Evolutionary conservation across 2,113 vertebrate genomes (phyloP), one percentile per base, ranked within the genome.

Genomic region (Serinus canaria): DNA sequence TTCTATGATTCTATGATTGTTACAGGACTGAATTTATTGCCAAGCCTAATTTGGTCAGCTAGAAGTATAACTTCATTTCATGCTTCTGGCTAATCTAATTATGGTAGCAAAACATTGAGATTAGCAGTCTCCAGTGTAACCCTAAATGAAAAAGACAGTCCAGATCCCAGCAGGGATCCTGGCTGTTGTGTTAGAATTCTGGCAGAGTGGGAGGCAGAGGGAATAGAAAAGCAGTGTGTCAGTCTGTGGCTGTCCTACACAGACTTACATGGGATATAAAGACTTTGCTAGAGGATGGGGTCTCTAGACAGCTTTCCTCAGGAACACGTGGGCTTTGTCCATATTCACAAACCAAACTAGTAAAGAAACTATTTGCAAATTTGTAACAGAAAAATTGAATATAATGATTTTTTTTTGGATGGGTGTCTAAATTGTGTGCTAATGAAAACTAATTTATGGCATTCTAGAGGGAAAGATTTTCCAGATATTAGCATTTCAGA

Each of bases 61-160:
- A 6, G 31, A 55, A 79, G 46, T 88, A 88, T 77, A 92, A 85
- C 79, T 95, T 94, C 23, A 88, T 95, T 83, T 94, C 67, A 73
- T 64, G 41, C 67, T 92, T 67, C 70, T 73, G 84, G 79, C 62
- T 93, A 93, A 95, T 66, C 66, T 69, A 80, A 93, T 90, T 92
- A 90, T 28, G 46, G 46, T n/a, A 76, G 75, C 58, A 92, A 93
- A 96, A 80, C 46, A 62, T 41, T 46, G 53, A 53, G 62, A 74
- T 93, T 92, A 88, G 55, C 75, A 76, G 63, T 59, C 82, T 90
- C 58, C 63, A 66, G 75, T 47, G 88, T 55, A 76, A 76, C 21
- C 72, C 33, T 85, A 88, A 94, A 74, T 49, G 87, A 80, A 86
- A 50, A 88, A 76, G 93, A 79, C 82, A 89, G 39, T 59, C 35